Conservation (phyloP, 2,113 vertebrate genomes). For the Oreochromis niloticus region DNA sequence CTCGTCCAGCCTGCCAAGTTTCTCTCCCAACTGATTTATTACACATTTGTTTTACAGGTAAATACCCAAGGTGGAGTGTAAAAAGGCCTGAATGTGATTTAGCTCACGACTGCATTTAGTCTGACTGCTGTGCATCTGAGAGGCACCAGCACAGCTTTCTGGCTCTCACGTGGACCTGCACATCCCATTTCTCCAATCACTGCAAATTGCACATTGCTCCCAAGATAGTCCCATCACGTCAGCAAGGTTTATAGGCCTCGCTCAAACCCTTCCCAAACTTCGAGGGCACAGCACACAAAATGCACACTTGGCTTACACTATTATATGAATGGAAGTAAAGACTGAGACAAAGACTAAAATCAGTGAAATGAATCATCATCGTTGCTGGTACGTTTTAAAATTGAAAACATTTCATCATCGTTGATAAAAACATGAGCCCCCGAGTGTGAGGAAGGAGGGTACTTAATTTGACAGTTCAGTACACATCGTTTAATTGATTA, state of each 20-base stretch:
- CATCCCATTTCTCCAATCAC: neutral
- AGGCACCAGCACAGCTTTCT: neutral
- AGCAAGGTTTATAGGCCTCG: neutral
- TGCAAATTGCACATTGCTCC: neutral
- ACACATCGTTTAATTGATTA: neutral
- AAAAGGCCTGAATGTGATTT: conserved; percentile 7
- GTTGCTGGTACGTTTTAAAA: neutral
- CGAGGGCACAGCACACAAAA: neutral
- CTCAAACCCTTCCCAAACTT: neutral
- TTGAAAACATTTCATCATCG: neutral
- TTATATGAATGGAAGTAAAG: neutral
- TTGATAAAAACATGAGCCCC: neutral
- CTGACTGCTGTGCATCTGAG: neutral
- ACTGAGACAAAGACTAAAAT: neutral
- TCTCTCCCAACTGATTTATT: neutral
- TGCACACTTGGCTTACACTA: neutral
- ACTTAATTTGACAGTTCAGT: neutral
- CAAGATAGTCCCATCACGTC: neutral
- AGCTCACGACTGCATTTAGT: neutral
- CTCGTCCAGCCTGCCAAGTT: neutral
- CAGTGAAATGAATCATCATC: neutral
- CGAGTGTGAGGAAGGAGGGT: neutral
- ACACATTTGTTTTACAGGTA: neutral
- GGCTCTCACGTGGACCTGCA: conserved; percentile 1
- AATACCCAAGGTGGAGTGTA: neutral